Percentiles rank a stretch among this genome's conserved stretches.
Conservation (phyloP, 1,140 invertebrate genomes). For the Orussus abietinus region DNA sequence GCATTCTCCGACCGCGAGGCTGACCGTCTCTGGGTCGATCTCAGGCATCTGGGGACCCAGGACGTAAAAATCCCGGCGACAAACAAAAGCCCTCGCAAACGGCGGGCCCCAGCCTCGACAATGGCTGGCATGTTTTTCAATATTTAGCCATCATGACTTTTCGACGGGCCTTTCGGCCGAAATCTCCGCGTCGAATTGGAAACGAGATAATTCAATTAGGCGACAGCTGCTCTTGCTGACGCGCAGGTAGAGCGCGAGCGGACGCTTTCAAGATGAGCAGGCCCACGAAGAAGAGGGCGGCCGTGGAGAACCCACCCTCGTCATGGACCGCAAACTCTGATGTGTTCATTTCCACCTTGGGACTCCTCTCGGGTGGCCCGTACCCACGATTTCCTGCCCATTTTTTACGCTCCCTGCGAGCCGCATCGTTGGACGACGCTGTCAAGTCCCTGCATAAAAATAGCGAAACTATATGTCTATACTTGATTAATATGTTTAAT, state of each 20-base stretch:
- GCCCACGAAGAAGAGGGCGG: neutral
- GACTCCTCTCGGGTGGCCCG: too few relatives aligned
- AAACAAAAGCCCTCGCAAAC: constrained; percentile 33
- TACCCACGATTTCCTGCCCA: too few relatives aligned
- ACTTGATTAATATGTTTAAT: too few relatives aligned
- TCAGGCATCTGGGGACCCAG: constrained; percentile 12
- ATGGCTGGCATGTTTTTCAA: constrained; percentile 50
- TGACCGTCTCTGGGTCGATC: too few relatives aligned
- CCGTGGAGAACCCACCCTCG: constrained; percentile 12
- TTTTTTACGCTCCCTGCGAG: too few relatives aligned
- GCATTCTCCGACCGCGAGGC: too few relatives aligned
- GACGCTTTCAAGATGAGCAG: too few relatives aligned
- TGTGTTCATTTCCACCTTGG: constrained; percentile 11
- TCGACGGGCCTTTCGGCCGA: constrained; percentile 42
- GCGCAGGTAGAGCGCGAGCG: constrained; percentile 10
- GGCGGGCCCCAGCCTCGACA: constrained; percentile 20
- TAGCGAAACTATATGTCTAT: too few relatives aligned
- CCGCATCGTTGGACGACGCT: too few relatives aligned
- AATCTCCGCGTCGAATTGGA: constrained; percentile 54
- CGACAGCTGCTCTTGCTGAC: constrained; percentile 38
- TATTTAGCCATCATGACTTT: constrained; percentile 55
- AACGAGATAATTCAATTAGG: constrained; percentile 56
- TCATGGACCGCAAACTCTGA: constrained; percentile 10
- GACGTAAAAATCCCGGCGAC: constrained; percentile 18
- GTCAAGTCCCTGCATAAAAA: too few relatives aligned